Conservation (phyloP, 2,113 vertebrate species). For the Lagopus muta region DNA sequence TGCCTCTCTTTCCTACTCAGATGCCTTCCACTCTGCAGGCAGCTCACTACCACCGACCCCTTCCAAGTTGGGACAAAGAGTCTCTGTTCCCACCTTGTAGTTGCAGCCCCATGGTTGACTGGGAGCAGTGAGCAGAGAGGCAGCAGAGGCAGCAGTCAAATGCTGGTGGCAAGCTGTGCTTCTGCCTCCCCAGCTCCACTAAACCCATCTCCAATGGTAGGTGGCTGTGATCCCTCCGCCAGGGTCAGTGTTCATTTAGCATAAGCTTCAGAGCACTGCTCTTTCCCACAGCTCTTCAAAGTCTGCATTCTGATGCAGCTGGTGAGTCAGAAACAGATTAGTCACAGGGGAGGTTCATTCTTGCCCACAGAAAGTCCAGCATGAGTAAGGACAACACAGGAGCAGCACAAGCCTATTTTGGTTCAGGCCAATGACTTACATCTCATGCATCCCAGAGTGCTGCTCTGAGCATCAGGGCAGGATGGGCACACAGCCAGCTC, state of each 20-base stretch:
- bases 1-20: not conserved
- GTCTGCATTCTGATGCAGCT: not conserved
- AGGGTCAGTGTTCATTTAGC: not conserved
- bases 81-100: not conserved
- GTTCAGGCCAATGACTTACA: not conserved
- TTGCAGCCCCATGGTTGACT: fast-evolving
- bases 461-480: not conserved
- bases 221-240: too few relatives aligned
- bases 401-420: not conserved
- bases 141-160: not conserved
- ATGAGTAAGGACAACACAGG: not conserved
- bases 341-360: constrained; percentile 41
- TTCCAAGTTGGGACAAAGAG: not conserved
- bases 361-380: not conserved
- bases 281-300: constrained; percentile 29
- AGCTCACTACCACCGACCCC: not conserved
- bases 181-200: not conserved
- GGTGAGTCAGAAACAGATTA: constrained; percentile 56
- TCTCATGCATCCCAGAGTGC: not conserved
- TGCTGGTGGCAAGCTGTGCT: too few relatives aligned
- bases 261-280: not conserved
- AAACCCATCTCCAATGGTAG: not conserved
- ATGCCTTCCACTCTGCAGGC: not conserved
- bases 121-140: fast-evolving
- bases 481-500: not conserved